phyloP scores from a whole-genome alignment of 2,797 vertebrate genomes.

The Hippocampus kuda region DNA sequence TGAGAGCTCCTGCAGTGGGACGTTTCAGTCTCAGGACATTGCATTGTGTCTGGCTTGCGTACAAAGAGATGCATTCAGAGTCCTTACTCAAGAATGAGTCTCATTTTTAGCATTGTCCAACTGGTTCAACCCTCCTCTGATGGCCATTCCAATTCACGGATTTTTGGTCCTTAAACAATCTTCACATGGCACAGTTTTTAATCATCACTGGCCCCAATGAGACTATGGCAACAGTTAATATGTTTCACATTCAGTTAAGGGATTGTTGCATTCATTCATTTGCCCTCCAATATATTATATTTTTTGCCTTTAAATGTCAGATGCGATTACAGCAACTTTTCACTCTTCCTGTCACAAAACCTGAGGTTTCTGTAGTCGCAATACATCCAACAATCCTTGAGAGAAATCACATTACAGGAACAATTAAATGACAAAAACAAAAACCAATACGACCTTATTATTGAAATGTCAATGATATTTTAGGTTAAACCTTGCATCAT shows the following conservation, averaged over 20 bases:
- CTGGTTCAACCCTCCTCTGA: conserved; percentile 29
- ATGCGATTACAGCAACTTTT: not conserved
- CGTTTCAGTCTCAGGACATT: conserved; percentile 43
- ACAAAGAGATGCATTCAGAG: conserved; percentile 43
- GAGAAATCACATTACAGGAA: no score
- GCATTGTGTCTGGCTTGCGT: conserved; percentile 22
- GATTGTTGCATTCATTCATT: not conserved
- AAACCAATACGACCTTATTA: no score
- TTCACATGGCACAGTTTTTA: not conserved
- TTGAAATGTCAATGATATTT: no score
- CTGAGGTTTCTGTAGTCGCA: not conserved
- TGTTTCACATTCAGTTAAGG: not conserved
- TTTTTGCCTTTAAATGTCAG: not conserved
- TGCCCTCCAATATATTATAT: not conserved
- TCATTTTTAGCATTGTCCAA: conserved; percentile 47
- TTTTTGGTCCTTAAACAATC: not conserved
- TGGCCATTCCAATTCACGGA: not conserved
- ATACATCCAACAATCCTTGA: no score
- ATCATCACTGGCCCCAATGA: not conserved
- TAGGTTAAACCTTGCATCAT: no score
- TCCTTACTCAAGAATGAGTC: conserved; percentile 37
- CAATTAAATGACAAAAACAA: no score
- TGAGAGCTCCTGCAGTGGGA: conserved; percentile 32
- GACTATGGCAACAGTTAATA: not conserved
- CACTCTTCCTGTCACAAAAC: not conserved